phyloP scores from a whole-genome alignment of 2,797 vertebrate genomes.

The Eleutherodactylus coqui region DNA sequence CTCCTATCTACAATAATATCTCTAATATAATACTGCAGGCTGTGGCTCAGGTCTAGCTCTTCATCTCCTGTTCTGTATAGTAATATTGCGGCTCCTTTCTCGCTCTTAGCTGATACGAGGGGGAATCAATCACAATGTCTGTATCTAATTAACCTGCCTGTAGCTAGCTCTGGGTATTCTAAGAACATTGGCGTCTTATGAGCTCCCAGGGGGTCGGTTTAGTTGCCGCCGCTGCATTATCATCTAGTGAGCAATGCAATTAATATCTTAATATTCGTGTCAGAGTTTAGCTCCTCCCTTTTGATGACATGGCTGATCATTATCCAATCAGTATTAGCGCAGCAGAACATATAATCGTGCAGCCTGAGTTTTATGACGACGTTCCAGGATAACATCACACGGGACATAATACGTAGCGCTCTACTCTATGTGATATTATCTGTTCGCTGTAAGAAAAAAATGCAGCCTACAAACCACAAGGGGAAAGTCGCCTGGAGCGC shows the following conservation, averaged over 20 bases:
- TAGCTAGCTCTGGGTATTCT: background rate
- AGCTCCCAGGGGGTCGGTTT: background rate
- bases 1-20: no score
- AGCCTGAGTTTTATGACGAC: background rate
- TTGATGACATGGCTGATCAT: background rate
- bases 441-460: background rate
- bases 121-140: background rate
- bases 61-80: background rate
- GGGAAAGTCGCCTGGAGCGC: background rate
- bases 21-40: background rate
- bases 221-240: background rate
- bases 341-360: background rate
- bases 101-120: background rate
- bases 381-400: background rate
- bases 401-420: background rate
- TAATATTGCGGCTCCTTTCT: background rate
- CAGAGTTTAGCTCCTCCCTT: background rate
- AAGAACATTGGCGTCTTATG: background rate
- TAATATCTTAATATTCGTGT: background rate
- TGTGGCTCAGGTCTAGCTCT: background rate
- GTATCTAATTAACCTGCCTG: conserved; percentile 1
- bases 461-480: conserved; percentile 4
- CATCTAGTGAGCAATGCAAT: background rate
- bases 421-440: conserved; percentile 11
- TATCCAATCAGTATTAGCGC: conserved; percentile 20